phyloP scores from a whole-genome alignment of 2,888 invertebrate species.

The Belgica antarctica region DNA sequence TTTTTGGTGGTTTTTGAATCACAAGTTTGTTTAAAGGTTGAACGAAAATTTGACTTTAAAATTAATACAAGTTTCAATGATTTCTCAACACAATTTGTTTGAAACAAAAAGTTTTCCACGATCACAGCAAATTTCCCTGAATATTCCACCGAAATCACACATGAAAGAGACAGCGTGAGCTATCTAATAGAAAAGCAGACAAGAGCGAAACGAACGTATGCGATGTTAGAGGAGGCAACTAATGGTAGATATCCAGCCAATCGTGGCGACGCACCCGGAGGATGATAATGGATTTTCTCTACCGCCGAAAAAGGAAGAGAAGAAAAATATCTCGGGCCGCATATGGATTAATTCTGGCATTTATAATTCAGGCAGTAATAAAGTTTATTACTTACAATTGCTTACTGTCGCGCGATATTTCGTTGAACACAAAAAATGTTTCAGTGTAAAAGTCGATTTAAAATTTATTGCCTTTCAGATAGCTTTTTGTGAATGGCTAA shows the following conservation, averaged over 20 bases:
- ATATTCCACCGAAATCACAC: not conserved
- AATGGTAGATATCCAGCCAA: slow-evolving; percentile 12
- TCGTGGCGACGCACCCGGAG: not conserved
- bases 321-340: slow-evolving; percentile 19
- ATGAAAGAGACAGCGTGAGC: slow-evolving; percentile 12
- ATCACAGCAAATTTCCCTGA: not conserved
- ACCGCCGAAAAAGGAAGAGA: not conserved
- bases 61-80: not conserved
- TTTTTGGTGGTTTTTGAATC: not conserved
- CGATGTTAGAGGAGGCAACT: slow-evolving; percentile 17
- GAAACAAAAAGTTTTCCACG: not conserved
- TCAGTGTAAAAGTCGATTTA: not conserved
- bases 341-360: slow-evolving; percentile 26
- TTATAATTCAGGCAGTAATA: slow-evolving; percentile 17
- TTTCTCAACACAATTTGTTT: not conserved
- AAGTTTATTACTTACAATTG: slow-evolving; percentile 16
- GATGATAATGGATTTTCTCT: slow-evolving; percentile 28
- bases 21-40: not conserved
- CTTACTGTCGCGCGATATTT: slow-evolving; percentile 16
- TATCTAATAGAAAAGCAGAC: not conserved
- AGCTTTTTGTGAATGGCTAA: slow-evolving; percentile 33
- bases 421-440: too few relatives aligned
- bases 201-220: slow-evolving; percentile 11
- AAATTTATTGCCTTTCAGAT: slow-evolving; percentile 40
- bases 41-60: not conserved